phyloP scores from a whole-genome alignment of 2,113 vertebrate species.

The Ranitomeya variabilis region DNA sequence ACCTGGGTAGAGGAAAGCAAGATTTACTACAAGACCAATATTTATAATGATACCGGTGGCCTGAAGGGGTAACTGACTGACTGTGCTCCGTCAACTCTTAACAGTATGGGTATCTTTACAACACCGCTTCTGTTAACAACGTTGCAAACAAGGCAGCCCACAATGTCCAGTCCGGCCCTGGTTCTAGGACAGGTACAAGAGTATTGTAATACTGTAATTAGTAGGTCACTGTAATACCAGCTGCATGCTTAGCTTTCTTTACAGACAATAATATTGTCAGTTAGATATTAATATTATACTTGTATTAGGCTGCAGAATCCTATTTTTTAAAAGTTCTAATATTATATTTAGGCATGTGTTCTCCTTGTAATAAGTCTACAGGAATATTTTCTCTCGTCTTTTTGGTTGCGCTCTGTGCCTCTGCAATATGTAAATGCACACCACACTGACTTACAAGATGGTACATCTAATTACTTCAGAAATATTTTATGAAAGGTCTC shows the following conservation, averaged over 20 bases:
- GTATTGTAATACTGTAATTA: neutral
- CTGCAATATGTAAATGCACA: slow-evolving; percentile 10
- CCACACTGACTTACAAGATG: slow-evolving; percentile 26
- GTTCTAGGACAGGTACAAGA: no score
- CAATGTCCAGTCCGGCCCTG: no score
- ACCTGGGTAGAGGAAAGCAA: no score
- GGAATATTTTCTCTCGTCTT: slow-evolving; percentile 29
- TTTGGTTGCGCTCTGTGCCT: slow-evolving; percentile 42
- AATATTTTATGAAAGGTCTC: slow-evolving; percentile 53
- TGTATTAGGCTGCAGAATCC: neutral
- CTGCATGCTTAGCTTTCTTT: neutral
- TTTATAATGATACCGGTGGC: no score
- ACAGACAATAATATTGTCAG: neutral
- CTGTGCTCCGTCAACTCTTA: no score
- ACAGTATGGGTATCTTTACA: no score
- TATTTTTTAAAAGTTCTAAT: neutral
- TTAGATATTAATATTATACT: neutral
- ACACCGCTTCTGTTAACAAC: no score
- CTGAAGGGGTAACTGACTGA: no score
- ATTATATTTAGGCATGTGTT: neutral
- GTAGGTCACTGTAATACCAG: neutral
- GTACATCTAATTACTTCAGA: neutral
- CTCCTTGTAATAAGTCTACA: slow-evolving; percentile 23
- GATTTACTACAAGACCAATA: no score
- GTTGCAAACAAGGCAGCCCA: no score